These are phyloP conservation scores for Bombus fervidus DNA, from an alignment of 1,140 invertebrate genomes.

Conservation along the genomic window DNA sequence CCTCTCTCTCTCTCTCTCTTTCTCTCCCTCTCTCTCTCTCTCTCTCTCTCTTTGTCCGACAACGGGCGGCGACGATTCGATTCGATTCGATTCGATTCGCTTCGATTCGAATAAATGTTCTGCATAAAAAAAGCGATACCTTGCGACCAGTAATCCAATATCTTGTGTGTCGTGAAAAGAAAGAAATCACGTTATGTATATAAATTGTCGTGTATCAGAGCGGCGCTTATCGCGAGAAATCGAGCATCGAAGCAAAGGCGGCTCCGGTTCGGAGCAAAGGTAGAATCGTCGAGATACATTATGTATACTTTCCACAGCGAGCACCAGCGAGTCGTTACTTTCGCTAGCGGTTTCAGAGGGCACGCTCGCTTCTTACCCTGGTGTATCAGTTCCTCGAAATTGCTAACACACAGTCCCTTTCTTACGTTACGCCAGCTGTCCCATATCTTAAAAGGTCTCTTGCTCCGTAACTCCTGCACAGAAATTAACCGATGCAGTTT, in stretches of 20 bases:
- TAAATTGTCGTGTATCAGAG: constrained; percentile 3
- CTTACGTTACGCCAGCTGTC: constrained; percentile 96
- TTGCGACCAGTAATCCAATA: constrained; percentile 33
- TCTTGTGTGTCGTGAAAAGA: constrained; percentile 30
- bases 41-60: not conserved
- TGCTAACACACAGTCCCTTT: constrained; percentile 96
- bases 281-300: constrained; percentile 3
- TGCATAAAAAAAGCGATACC: constrained; percentile 7
- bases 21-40: not conserved
- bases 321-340: constrained; percentile 17
- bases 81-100: not conserved
- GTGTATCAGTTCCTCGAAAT: constrained; percentile 94
- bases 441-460: constrained; percentile 99
- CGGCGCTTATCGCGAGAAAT: not conserved
- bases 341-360: not conserved
- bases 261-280: not conserved
- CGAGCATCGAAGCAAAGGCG: not conserved
- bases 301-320: constrained; percentile 10
- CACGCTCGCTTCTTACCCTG: constrained; percentile 85
- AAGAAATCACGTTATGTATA: constrained; percentile 11
- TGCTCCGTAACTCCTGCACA: constrained; percentile 93
- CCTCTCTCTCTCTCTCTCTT: not conserved
- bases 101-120: constrained; percentile 13
- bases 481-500: constrained; percentile 38
- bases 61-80: not conserved